Percentiles rank a stretch among this genome's conserved stretches.
phyloP scores from a whole-genome alignment of 2,113 vertebrate species.

The Nansenia antarctica region DNA sequence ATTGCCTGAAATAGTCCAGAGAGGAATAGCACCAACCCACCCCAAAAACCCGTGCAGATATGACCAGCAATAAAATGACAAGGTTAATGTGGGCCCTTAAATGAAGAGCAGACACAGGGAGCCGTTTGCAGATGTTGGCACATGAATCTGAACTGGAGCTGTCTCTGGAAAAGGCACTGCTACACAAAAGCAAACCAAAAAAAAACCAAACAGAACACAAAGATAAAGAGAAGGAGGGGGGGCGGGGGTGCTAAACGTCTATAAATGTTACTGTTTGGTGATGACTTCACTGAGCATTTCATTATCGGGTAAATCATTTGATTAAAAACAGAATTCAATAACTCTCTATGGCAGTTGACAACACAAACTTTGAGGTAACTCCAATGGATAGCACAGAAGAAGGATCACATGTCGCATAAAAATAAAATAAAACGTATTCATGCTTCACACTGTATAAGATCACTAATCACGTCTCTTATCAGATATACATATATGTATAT shows the following conservation, averaged over 20 bases:
- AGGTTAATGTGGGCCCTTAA: slow-evolving; percentile 62
- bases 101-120: slow-evolving; percentile 60
- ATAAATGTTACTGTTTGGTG: slow-evolving; percentile 38
- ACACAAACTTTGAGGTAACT: neutral
- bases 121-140: slow-evolving; percentile 2
- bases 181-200: slow-evolving; percentile 48
- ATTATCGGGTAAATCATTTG: slow-evolving; percentile 48
- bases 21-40: slow-evolving; percentile 54
- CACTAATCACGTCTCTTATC: neutral
- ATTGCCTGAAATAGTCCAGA: slow-evolving; percentile 56
- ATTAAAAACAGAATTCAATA: slow-evolving; percentile 43
- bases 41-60: slow-evolving; percentile 58
- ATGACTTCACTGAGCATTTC: slow-evolving; percentile 34
- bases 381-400: neutral
- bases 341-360: slow-evolving; percentile 7
- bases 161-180: slow-evolving; percentile 45
- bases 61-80: slow-evolving; percentile 66
- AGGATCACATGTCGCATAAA: neutral
- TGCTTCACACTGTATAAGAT: neutral
- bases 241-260: slow-evolving; percentile 23
- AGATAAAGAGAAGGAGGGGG: slow-evolving; percentile 7
- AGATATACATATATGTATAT: too few relatives aligned
- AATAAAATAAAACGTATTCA: neutral
- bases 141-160: slow-evolving; percentile 3
- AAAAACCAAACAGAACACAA: slow-evolving; percentile 22